Percentiles rank a stretch among this genome's conserved stretches.
Conservation (phyloP, 2,888 invertebrate species). For the Drosophila borealis region DNA sequence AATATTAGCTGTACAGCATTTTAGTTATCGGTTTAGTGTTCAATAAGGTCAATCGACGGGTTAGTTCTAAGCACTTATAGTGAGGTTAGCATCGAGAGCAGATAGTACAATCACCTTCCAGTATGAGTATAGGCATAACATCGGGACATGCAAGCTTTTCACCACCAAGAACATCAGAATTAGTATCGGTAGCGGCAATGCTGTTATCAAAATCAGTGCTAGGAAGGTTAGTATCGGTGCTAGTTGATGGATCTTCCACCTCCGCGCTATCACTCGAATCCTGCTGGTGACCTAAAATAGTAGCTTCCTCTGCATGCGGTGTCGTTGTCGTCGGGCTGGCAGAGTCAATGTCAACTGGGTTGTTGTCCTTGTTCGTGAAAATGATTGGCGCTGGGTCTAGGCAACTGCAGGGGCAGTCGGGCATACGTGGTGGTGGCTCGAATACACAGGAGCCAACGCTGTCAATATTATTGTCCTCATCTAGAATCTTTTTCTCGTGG, state of each 20-base stretch:
- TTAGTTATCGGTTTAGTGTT: conserved; percentile 18
- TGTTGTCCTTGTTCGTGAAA: conserved; percentile 29
- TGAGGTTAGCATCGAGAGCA: conserved; percentile 43
- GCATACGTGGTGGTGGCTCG: conserved; percentile 84
- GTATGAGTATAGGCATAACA: conserved; percentile 91
- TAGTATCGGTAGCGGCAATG: conserved; percentile 24
- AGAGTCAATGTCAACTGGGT: conserved; percentile 54
- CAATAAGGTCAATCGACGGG: background rate
- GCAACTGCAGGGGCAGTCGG: conserved; percentile 83
- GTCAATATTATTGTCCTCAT: conserved; percentile 35
- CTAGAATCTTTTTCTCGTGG: conserved; percentile 58
- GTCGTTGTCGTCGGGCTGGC: conserved; percentile 26
- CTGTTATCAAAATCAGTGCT: conserved; percentile 21
- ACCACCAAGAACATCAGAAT: conserved; percentile 48
- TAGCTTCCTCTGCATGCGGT: conserved; percentile 32
- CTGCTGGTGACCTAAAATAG: conserved; percentile 25
- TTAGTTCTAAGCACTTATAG: conserved; percentile 46
- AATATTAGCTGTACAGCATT: conserved; percentile 56
- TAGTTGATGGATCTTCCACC: conserved; percentile 18
- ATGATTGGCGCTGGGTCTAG: conserved; percentile 28
- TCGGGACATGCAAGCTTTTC: conserved; percentile 86
- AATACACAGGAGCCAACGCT: conserved; percentile 70
- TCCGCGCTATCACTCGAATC: conserved; percentile 11
- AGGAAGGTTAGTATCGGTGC: conserved; percentile 25
- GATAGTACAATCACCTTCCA: conserved; percentile 90